Percentiles rank a stretch among this genome's conserved stretches.
These are phyloP conservation scores for Darwinula stevensoni DNA, from an alignment of 2,888 invertebrate species.

Conservation along the genomic window DNA sequence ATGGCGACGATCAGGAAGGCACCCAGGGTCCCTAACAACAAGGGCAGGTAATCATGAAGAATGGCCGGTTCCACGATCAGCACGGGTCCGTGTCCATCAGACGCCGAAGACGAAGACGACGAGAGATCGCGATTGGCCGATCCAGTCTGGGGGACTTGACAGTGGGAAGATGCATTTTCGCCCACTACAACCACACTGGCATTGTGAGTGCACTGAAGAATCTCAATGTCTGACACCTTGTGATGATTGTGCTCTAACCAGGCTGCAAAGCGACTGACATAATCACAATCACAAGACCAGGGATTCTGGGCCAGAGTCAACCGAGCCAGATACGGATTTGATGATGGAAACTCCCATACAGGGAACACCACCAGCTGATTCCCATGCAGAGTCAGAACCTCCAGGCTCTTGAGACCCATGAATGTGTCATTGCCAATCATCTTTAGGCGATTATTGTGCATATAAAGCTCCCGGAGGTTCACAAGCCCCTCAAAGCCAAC, in stretches of 20 bases:
- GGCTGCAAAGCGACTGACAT: slow-evolving; percentile 39
- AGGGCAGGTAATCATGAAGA: slow-evolving; percentile 40
- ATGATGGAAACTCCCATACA: slow-evolving; percentile 37
- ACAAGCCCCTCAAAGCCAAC: slow-evolving; percentile 51
- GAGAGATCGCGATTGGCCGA: no score
- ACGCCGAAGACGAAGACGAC: background rate
- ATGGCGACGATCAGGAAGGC: slow-evolving; percentile 33
- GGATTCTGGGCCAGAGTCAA: slow-evolving; percentile 49
- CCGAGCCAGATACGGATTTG: slow-evolving; percentile 42
- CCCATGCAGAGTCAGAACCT: slow-evolving; percentile 33
- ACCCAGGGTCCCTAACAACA: slow-evolving; percentile 34
- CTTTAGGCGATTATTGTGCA: slow-evolving; percentile 39
- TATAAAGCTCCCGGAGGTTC: slow-evolving; percentile 33
- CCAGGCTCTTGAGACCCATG: slow-evolving; percentile 28
- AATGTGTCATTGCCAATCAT: slow-evolving; percentile 40
- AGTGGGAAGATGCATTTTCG: background rate
- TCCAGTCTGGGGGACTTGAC: no score
- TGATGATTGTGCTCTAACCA: slow-evolving; percentile 43
- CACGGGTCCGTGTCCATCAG: slow-evolving; percentile 8
- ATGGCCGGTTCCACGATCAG: slow-evolving; percentile 31
- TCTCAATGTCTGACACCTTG: slow-evolving; percentile 36
- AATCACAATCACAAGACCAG: slow-evolving; percentile 57
- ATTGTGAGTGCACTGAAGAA: slow-evolving; percentile 31
- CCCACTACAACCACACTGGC: slow-evolving; percentile 1
- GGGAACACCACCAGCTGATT: slow-evolving; percentile 35